phyloP scores from a whole-genome alignment of 2,888 invertebrate genomes.

The Corbicula japonica region DNA sequence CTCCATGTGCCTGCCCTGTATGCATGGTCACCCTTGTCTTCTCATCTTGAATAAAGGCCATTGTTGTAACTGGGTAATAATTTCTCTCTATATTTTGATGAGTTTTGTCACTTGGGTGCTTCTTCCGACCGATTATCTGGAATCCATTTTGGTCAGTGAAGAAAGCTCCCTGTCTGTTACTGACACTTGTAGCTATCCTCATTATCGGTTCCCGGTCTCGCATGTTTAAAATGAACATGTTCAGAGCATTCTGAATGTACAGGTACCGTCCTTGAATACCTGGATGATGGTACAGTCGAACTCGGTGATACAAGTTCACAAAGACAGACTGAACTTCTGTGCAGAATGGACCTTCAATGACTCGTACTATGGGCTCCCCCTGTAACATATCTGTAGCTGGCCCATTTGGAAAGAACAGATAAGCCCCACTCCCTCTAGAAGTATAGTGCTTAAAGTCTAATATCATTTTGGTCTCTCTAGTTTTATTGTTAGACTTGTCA shows the following conservation, averaged over 20 bases:
- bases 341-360: conserved; percentile 94
- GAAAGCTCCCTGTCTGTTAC: conserved; percentile 72
- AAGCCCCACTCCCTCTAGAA: conserved; percentile 88
- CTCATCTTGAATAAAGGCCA: conserved; percentile 81
- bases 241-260: conserved; percentile 75
- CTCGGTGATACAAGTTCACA: conserved; percentile 72
- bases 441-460: conserved; percentile 93
- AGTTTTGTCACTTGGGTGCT: conserved; percentile 62
- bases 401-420: conserved; percentile 83
- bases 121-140: conserved; percentile 79
- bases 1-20: conserved; percentile 84
- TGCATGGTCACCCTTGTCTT: conserved; percentile 79
- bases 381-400: conserved; percentile 72
- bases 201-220: conserved; percentile 83
- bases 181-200: conserved; percentile 78
- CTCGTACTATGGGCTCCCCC: conserved; percentile 90
- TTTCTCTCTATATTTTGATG: conserved; percentile 80
- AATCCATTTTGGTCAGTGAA: conserved; percentile 85
- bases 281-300: conserved; percentile 75
- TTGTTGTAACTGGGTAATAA: conserved; percentile 84
- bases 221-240: conserved; percentile 73
- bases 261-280: conserved; percentile 72
- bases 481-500: conserved; percentile 91
- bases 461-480: conserved; percentile 87
- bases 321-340: conserved; percentile 93